Evolutionary conservation across 2,888 invertebrate species (phyloP).

Genomic region (Rhaphigaster nebulosa): DNA sequence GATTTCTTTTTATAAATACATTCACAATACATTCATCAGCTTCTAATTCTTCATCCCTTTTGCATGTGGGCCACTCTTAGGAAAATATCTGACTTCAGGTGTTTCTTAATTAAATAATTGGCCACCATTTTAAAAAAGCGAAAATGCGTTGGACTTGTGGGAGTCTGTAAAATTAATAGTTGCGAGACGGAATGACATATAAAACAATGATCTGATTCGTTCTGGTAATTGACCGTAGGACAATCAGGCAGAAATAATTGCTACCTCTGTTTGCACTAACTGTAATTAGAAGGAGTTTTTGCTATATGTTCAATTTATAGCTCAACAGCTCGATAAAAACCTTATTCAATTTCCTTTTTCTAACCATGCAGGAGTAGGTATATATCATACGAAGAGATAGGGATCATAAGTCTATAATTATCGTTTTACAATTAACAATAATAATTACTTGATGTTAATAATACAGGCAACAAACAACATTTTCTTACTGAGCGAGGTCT

Average conservation of each 20-base stretch:
- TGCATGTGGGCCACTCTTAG: no score
- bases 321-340: neutral
- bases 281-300: neutral
- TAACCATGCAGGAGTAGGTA: neutral
- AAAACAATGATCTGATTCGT: neutral
- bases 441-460: neutral
- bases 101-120: no score
- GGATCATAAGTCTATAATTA: neutral
- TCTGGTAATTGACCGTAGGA: neutral
- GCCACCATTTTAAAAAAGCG: no score
- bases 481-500: no score
- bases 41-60: no score
- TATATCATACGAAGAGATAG: neutral
- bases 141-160: neutral
- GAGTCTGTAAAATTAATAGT: slow-evolving; percentile 6
- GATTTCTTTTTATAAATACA: no score
- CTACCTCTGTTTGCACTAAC: neutral
- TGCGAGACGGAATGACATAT: neutral
- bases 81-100: no score
- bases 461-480: no score
- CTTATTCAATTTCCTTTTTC: neutral
- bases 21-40: no score
- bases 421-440: neutral
- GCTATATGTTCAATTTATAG: neutral
- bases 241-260: neutral